phyloP scores from a whole-genome alignment of 2,888 invertebrate genomes.

The Drepana falcataria region DNA sequence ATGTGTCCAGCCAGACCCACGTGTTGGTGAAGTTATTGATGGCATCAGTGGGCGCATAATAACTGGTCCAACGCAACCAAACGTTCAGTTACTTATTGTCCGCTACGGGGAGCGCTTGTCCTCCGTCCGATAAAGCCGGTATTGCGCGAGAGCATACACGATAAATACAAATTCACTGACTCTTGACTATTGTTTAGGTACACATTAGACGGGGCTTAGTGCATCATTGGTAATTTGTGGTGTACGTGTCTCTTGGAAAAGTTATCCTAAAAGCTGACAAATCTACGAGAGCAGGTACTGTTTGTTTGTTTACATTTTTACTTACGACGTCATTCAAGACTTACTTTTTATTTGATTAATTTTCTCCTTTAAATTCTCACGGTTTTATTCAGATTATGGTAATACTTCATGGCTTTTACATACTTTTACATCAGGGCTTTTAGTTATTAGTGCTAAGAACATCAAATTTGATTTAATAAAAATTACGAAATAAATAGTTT shows the following conservation, averaged over 20 bases:
- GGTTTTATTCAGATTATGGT: neutral
- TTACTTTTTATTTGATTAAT: conserved; percentile 27
- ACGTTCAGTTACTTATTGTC: conserved; percentile 71
- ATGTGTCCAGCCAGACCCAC: conserved; percentile 58
- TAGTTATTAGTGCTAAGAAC: no score
- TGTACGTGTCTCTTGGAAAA: conserved; percentile 52
- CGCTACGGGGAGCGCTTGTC: conserved; percentile 64
- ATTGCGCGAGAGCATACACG: conserved; percentile 62
- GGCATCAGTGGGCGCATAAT: conserved; percentile 74
- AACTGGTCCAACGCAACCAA: conserved; percentile 61
- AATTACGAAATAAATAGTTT: no score
- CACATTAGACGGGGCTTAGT: conserved; percentile 38
- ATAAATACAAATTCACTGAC: conserved; percentile 36
- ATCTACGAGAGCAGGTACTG: conserved; percentile 56
- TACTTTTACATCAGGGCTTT: no score
- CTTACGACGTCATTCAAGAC: conserved; percentile 19
- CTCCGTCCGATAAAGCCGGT: conserved; percentile 40
- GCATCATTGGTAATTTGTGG: conserved; percentile 49
- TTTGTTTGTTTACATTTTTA: conserved; percentile 56
- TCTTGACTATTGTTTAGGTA: conserved; percentile 34
- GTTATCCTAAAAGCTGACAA: conserved; percentile 48
- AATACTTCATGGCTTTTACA: no score
- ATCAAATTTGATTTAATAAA: no score
- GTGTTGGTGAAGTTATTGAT: conserved; percentile 69
- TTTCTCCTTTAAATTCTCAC: conserved; percentile 12